A percentile compares a stretch with the other conserved stretches of the same genome.
These are phyloP conservation scores for Collichthys lucidus DNA, from an alignment of 2,113 vertebrate species.

Conservation along the genomic window DNA sequence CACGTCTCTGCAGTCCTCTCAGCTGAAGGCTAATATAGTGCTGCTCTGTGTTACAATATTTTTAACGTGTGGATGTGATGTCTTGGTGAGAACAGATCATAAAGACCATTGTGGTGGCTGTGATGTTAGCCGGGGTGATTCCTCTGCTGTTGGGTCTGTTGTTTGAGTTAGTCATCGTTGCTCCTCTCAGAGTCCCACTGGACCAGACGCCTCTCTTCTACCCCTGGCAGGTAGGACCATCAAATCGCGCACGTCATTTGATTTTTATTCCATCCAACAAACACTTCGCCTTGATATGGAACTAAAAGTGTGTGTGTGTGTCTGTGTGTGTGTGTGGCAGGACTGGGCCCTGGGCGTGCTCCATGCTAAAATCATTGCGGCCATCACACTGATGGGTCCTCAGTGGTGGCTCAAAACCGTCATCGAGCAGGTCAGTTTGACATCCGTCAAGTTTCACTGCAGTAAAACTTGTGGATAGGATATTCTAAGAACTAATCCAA, in stretches of 20 bases:
- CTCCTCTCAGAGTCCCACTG: slow-evolving; percentile 93
- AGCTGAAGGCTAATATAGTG: not conserved
- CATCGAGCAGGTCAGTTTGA: slow-evolving; percentile 91
- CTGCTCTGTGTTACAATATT: not conserved
- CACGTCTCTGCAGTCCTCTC: not conserved
- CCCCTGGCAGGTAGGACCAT: slow-evolving; percentile 93
- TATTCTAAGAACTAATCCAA: not conserved
- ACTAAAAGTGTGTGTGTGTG: too few relatives aligned
- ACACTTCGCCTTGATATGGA: not conserved
- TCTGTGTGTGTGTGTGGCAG: slow-evolving; percentile 71
- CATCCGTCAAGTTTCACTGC: not conserved
- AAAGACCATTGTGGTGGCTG: slow-evolving; percentile 93
- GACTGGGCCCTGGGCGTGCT: slow-evolving; percentile 98
- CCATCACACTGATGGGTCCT: slow-evolving; percentile 97
- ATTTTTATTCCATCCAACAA: too few relatives aligned
- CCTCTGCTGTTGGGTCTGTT: slow-evolving; percentile 93
- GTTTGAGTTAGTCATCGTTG: slow-evolving; percentile 95
- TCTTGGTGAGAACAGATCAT: slow-evolving; percentile 85
- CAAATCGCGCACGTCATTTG: not conserved
- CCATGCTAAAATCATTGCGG: slow-evolving; percentile 98
- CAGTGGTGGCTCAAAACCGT: slow-evolving; percentile 99
- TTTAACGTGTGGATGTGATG: not conserved
- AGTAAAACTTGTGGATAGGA: not conserved
- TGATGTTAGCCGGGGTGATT: slow-evolving; percentile 92
- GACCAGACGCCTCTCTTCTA: slow-evolving; percentile 98